These are phyloP conservation scores for Gonioctena quinquepunctata DNA, from an alignment of 1,140 invertebrate species.

Conservation along the genomic window DNA sequence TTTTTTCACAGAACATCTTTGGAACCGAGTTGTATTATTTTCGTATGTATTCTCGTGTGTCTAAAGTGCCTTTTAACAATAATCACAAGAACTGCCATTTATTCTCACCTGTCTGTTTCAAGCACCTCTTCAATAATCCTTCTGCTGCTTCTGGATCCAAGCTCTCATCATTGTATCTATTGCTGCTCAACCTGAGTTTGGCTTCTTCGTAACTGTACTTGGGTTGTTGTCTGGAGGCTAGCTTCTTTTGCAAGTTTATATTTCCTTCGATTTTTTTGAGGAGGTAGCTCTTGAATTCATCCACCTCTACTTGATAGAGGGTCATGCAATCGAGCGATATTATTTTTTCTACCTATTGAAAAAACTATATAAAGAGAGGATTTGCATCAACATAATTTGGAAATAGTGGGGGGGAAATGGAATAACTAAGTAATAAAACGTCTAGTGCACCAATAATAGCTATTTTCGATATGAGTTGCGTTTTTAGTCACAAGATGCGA, in stretches of 20 bases:
- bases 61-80: too few species aligned
- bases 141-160: slow-evolving; percentile 2
- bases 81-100: too few species aligned
- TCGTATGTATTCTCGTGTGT: too few species aligned
- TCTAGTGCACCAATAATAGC: too few species aligned
- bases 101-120: neutral
- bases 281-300: slow-evolving; percentile 44
- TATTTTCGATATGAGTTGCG: too few species aligned
- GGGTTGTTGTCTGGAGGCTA: slow-evolving; percentile 38
- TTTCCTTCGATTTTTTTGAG: slow-evolving; percentile 42
- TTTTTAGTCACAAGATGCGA: too few species aligned
- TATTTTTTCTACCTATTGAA: slow-evolving; percentile 59
- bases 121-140: slow-evolving; percentile 31
- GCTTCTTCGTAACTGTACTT: slow-evolving; percentile 61
- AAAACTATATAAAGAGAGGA: too few species aligned
- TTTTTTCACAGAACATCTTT: too few species aligned
- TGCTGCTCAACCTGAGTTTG: slow-evolving; percentile 43
- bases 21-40: too few species aligned
- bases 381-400: too few species aligned
- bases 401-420: too few species aligned
- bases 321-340: slow-evolving; percentile 60
- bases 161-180: neutral
- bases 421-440: too few species aligned
- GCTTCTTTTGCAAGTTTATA: slow-evolving; percentile 42
- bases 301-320: slow-evolving; percentile 39